These are phyloP conservation scores for Plagodis dolabraria DNA, from an alignment of 2,888 invertebrate genomes.

Conservation along the genomic window DNA sequence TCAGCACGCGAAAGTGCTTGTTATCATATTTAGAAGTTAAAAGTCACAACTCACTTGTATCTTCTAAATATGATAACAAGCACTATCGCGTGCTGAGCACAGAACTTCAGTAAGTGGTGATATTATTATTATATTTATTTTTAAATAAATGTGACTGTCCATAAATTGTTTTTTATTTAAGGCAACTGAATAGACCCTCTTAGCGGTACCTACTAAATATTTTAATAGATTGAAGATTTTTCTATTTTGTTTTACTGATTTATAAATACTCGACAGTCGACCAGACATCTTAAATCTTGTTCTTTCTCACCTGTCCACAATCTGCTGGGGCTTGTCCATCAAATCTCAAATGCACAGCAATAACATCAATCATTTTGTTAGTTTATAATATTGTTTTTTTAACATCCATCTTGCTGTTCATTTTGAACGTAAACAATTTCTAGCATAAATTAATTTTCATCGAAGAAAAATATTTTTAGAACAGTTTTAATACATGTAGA, in stretches of 20 bases:
- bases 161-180: too few species aligned
- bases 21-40: too few species aligned
- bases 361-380: constrained; percentile 31
- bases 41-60: too few species aligned
- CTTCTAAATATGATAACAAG: too few species aligned
- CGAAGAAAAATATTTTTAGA: constrained; percentile 19
- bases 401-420: constrained; percentile 21
- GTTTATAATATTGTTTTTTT: constrained; percentile 30
- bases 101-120: too few species aligned
- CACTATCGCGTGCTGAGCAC: too few species aligned
- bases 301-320: constrained; percentile 13
- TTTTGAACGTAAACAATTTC: constrained; percentile 19
- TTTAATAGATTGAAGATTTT: not conserved
- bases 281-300: constrained; percentile 1
- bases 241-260: not conserved
- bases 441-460: constrained; percentile 27
- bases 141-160: too few species aligned
- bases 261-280: not conserved
- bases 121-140: too few species aligned
- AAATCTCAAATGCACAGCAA: constrained; percentile 23
- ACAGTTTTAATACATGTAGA: constrained; percentile 1
- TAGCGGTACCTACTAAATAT: too few species aligned
- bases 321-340: constrained; percentile 25
- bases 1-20: too few species aligned
- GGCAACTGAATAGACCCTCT: too few species aligned